Base-by-base conservation (phyloP, 2,888 invertebrate species). In the Eueremaeus valkanovi region DNA sequence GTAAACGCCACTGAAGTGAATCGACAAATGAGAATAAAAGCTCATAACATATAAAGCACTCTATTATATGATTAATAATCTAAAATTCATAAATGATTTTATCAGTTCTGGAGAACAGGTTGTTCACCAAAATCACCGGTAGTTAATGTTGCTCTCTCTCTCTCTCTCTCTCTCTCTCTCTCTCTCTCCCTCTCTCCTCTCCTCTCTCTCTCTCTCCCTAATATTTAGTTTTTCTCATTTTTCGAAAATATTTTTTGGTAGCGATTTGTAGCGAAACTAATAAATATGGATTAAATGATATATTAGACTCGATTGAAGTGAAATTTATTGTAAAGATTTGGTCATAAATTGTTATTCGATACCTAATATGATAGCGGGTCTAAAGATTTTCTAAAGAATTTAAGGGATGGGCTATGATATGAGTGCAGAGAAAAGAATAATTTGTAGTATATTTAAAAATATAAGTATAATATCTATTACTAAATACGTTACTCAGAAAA, bases 271-370 rank as follows among this genome's bases (percentile, higher is more conserved):
- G 6, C 6, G 9, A 61, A 61, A 1, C n/a, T 33, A 63, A 33
- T 27, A 63, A 63, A 18, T 31, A 63, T 63, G 63, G 33, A 33
- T 63, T 36, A 21, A 63, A 63, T 63, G 63, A 31, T 33, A 63
- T 63, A 33, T 63, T 63, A 63, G 63, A 63, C 33, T 63, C n/a
- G 5, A 63, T 63, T 63, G 6, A 33, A 55, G n/a, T n/a, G 33
- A 18, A 63, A 63, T 63, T 63, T 31, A 63, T 63, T 63, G 18
- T 36, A 63, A 36, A 63, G 63, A 63, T 63, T 63, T 31, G 63
- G n/a, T 36, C 36, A 63, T 36, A 63, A 63, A 63, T 63, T 63
- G 36, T 36, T 63, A 33, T 33, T 63, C 63, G 63, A 63, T 63
- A 63, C 13, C 27, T 21, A 55, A 55, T 27, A 55, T 55, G 13